Conservation (phyloP, 35 echinoderm and acorn worm species). For the Holothuria glaberrima region DNA sequence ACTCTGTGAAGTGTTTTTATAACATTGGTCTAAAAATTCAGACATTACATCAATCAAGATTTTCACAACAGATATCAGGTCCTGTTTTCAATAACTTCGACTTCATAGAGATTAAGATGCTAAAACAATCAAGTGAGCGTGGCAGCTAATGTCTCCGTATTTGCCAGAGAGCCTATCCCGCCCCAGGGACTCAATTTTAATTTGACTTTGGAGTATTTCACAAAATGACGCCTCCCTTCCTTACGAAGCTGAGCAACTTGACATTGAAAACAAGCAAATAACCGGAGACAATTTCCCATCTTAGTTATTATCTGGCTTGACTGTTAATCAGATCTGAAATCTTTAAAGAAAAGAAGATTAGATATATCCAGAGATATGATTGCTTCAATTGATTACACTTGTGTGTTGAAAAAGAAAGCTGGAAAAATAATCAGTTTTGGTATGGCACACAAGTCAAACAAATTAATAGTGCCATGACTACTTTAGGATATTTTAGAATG, state of each 20-base stretch:
- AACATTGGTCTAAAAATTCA: conserved; percentile 27
- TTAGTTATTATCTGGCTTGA: conserved; percentile 40
- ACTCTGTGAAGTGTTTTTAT: conserved; percentile 27
- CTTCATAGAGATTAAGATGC: conserved; percentile 27
- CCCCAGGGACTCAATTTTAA: conserved; percentile 41
- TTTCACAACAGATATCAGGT: too few species aligned
- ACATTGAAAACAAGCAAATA: conserved; percentile 55
- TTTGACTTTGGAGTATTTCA: conserved; percentile 33
- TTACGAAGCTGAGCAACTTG: conserved; percentile 1
- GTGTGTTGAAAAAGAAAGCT: neutral
- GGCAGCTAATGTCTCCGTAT: conserved; percentile 30
- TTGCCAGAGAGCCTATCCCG: conserved; percentile 14
- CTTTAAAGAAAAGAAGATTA: conserved; percentile 14
- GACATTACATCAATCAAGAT: too few species aligned
- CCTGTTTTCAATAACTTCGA: too few species aligned
- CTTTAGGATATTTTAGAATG: too few species aligned
- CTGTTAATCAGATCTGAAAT: conserved; percentile 39
- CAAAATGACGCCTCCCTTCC: conserved; percentile 26
- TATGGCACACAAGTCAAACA: too few species aligned
- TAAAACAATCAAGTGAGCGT: conserved; percentile 29
- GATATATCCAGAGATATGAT: conserved; percentile 31
- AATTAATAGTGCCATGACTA: too few species aligned
- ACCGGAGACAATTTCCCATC: conserved; percentile 45
- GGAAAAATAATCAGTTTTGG: conserved; percentile 26
- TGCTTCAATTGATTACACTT: conserved; percentile 36